Evolutionary conservation across 2,113 vertebrate species (phyloP).

Genomic region (Syngnathoides biaculeatus): DNA sequence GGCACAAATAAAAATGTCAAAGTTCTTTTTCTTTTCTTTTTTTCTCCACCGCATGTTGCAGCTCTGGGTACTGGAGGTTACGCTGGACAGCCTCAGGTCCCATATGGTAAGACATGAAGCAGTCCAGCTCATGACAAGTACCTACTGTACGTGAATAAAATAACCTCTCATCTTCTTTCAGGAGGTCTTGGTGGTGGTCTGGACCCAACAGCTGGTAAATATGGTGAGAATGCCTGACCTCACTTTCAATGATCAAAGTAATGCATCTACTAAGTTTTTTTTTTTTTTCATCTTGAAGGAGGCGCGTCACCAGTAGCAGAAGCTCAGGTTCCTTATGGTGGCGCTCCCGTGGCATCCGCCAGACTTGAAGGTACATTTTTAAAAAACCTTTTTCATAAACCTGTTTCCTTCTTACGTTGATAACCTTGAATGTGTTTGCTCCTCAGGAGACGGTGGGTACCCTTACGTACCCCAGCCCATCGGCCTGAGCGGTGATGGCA

Average conservation of each 20-base stretch:
- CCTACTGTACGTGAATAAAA: background rate
- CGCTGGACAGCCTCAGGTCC: conserved; percentile 46
- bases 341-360: conserved; percentile 55
- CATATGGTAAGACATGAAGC: conserved; percentile 60
- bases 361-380: conserved; percentile 63
- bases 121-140: background rate
- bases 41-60: conserved; percentile 23
- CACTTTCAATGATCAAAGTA: too few species aligned
- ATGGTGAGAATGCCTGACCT: conserved; percentile 48
- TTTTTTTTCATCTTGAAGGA: conserved; percentile 18
- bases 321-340: conserved; percentile 62
- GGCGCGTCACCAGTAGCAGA: conserved; percentile 30
- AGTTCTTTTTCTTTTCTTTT: background rate
- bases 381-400: background rate
- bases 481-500: conserved; percentile 52
- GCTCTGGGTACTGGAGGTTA: conserved; percentile 58
- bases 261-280: too few species aligned
- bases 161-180: conserved; percentile 25
- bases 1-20: background rate
- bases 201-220: conserved; percentile 63
- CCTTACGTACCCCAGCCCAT: conserved; percentile 65
- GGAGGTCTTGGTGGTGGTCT: conserved; percentile 53
- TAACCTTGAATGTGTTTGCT: background rate
- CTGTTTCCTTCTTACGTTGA: background rate
- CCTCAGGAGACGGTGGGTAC: conserved; percentile 63